phyloP scores from a whole-genome alignment of 1,140 invertebrate genomes.

The Nasonia vitripennis region DNA sequence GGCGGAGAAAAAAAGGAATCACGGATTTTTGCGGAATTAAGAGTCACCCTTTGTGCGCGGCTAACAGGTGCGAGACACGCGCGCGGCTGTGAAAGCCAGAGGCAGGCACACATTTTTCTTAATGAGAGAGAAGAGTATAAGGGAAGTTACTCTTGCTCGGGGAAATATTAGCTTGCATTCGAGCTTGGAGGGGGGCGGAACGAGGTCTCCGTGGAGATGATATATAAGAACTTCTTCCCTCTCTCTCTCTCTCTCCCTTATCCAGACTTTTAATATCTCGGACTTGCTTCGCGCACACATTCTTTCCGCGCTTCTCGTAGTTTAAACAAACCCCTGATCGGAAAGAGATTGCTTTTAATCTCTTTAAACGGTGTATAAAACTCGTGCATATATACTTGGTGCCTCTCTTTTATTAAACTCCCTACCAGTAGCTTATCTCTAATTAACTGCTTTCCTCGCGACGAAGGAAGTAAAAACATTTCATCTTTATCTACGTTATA shows the following conservation, averaged over 20 bases:
- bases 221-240: not conserved
- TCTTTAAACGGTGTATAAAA: not conserved
- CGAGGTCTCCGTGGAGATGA: not conserved
- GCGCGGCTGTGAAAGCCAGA: no score
- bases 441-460: not conserved
- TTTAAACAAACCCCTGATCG: not conserved
- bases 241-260: not conserved
- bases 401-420: not conserved
- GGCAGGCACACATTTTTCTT: not conserved
- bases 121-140: not conserved
- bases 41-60: no score
- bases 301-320: not conserved
- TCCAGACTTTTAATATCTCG: conserved; percentile 9
- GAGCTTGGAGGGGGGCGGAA: not conserved
- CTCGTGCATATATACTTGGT: not conserved
- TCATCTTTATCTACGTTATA: not conserved
- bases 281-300: not conserved
- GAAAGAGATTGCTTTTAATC: not conserved
- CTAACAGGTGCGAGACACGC: no score
- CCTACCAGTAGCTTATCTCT: not conserved
- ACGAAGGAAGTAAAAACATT: not conserved
- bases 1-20: no score
- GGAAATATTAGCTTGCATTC: not conserved
- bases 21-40: no score
- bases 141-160: not conserved